phyloP scores from a whole-genome alignment of 2,797 vertebrate species.

The Tapirus indicus region DNA sequence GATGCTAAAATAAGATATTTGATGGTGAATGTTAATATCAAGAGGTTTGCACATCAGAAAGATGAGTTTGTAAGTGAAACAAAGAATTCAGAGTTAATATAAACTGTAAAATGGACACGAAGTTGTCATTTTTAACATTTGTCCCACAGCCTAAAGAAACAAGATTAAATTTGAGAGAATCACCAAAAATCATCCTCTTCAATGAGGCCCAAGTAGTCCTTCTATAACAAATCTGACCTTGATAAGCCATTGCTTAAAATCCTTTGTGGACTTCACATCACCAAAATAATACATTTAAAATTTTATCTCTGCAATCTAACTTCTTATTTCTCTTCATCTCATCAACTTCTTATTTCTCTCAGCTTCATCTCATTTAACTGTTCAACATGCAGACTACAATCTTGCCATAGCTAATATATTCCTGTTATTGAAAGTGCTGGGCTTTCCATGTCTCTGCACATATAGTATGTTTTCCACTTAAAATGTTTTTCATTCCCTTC shows the following conservation, averaged over 20 bases:
- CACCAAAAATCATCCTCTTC: not conserved
- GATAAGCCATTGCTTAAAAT: constrained; percentile 28
- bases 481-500: not conserved
- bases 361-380: not conserved
- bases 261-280: not conserved
- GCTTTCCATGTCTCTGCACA: not conserved
- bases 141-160: not conserved
- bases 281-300: not conserved
- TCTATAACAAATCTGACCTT: not conserved
- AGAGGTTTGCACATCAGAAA: not conserved
- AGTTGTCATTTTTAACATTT: not conserved
- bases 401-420: not conserved
- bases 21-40: not conserved
- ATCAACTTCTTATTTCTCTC: not conserved
- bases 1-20: not conserved
- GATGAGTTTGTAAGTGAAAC: not conserved
- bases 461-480: not conserved
- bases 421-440: not conserved
- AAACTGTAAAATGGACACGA: not conserved
- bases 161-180: not conserved
- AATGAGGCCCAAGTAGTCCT: not conserved
- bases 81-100: not conserved
- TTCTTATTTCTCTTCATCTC: not conserved
- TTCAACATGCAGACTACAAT: not conserved
- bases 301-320: not conserved